Base-by-base conservation (phyloP, 2,888 invertebrate genomes). In the Aleiodes testaceus region DNA sequence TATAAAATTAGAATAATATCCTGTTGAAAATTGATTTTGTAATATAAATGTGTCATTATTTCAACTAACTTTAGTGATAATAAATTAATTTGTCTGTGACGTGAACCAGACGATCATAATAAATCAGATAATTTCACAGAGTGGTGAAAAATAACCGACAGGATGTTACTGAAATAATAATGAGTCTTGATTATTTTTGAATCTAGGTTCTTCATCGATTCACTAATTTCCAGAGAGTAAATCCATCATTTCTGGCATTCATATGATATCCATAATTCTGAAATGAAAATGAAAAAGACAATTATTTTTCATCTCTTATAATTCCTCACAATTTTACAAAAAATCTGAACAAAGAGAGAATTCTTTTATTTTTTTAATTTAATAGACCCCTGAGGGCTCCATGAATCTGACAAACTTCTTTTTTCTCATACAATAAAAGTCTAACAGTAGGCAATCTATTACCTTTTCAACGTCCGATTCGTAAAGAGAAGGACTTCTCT, bases 401-500 rank as follows among this genome's bases (percentile, higher is more conserved):
- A 16, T 53, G 45, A 14, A 52, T 66, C 47, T 61, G 71, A 71
- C 71, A 66, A 63, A 30, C 30, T 70, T 47, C 36, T 36, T 55
- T 66, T 52, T 66, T 71, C 79, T 78, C 75, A 67, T 71, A 77
- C 76, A 79, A 82, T 82, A 81, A 82, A 82, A 81, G 82, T 82
- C 82, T 76, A 77, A 78, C 59, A 80, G 76, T 75, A 77, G 76
- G 79, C 80, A 78, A 82, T 82, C 81, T 81, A 81, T 81, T 82
- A 79, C 80, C 74, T 77, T 75, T 74, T 68, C 76, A 75, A 49
- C 52, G 74, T 70, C 49, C 69, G 55, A 72, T 69, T 69, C 64
- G 36, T 74, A 68, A 72, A 79, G 72, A 74, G 74, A 76, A 70
- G 64, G 68, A 61, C 18, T 20, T 59, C 18, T 11, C 36, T 61